Evolutionary conservation across 2,113 vertebrate species (phyloP).

Genomic region (Coturnix japonica): DNA sequence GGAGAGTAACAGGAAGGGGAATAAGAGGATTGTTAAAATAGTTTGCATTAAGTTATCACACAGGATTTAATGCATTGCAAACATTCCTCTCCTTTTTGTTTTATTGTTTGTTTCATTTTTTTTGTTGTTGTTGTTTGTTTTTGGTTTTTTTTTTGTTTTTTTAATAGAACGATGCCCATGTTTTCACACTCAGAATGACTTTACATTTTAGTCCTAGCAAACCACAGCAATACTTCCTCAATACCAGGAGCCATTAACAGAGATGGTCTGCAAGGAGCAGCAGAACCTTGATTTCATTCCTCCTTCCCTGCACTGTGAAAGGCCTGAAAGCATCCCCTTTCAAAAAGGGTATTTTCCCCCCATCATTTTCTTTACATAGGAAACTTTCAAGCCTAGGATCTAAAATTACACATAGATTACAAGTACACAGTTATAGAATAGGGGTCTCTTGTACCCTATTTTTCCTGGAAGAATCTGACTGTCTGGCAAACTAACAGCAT

Average conservation of each 20-base stretch:
- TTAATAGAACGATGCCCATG: not conserved
- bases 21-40: slow-evolving; percentile 63
- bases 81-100: slow-evolving; percentile 30
- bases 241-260: not conserved
- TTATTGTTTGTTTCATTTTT: not conserved
- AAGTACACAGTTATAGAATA: slow-evolving; percentile 21
- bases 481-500: slow-evolving; percentile 40
- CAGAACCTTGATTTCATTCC: not conserved
- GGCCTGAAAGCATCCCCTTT: not conserved
- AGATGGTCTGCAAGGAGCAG: slow-evolving; percentile 9
- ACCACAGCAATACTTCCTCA: not conserved
- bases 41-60: slow-evolving; percentile 51
- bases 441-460: slow-evolving; percentile 46
- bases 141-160: slow-evolving; percentile 6
- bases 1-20: slow-evolving; percentile 29
- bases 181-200: slow-evolving; percentile 42
- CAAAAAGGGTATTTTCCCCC: slow-evolving; percentile 12
- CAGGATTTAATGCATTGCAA: slow-evolving; percentile 56
- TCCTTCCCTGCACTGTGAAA: not conserved
- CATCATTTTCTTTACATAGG: slow-evolving; percentile 4
- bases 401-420: slow-evolving; percentile 6
- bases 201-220: slow-evolving; percentile 20
- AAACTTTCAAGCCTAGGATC: not conserved
- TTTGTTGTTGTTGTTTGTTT: not conserved
- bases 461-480: slow-evolving; percentile 13